Evolutionary conservation across 2,797 vertebrate genomes (phyloP), one percentile per base, ranked within the genome.

Genomic region (Jordanella pulchra): DNA sequence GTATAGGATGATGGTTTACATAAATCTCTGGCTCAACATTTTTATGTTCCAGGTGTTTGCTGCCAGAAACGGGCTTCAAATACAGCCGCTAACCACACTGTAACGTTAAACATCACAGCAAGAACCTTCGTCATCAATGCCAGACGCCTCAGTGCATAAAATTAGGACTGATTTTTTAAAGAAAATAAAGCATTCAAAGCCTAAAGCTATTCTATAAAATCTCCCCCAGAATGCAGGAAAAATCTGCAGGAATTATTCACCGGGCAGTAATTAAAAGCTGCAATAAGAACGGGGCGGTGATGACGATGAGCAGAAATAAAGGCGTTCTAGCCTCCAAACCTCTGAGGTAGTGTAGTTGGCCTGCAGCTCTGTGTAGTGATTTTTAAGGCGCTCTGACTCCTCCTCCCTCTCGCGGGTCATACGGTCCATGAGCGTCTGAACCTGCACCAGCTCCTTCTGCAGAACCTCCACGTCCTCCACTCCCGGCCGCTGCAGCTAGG

Each of bases 401-500:
- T 93, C 95, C 88, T 99, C 97, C 67, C 95, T 92, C 80, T 98
- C 96, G 32, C 96, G 93, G 0, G 97, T 97, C 95, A 96, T 97
- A 75, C 82, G 93, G 91, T 99, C 98, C 98, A 99, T 99, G 82
- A 99, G 83, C 0, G 95, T 99, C 92, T 99, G 98, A 85, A 99
- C 98, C 84, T 99, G 97, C 55, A 99, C 94, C 80, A 99, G 92
- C 87, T 99, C 97, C 92, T 94, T 98, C 92, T 99, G 96, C 80
- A 99, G 90, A 50, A 99, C 97, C 10, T 97, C 95, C 79, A 99
- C 97, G 69, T 99, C 98, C 93, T 99, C 98, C 87, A 98, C 91
- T 67, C 97, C 97, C 45, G 97, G 98, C 58, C 98, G 96, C 92
- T 99, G 97, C 67, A 99, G 94, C 98, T 99, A 87, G 65, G 79